Evolutionary conservation across 2,797 vertebrate species (phyloP), one percentile per base, ranked within the genome.

Genomic region (Danio aesculapii): DNA sequence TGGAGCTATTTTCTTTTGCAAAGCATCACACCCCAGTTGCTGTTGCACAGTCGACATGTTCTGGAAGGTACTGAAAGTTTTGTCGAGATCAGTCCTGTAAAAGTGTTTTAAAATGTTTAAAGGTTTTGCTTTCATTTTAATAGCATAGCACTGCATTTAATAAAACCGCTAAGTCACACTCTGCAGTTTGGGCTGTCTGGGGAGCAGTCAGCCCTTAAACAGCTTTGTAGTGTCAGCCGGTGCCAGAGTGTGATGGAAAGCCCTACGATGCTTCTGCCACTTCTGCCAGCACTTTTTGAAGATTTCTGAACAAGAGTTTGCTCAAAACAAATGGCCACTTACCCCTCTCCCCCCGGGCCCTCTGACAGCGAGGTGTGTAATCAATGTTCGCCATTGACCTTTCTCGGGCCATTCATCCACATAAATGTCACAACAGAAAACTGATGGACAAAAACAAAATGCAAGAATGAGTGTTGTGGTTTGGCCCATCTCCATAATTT

Each of bases 211-310:
- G 62, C 49, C 10, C 63, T 74, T 69, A 73, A 76, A 70, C 76
- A 55, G 84, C 58, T 80, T 73, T 75, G 62, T 77, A 55, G 50
- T 80, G 77, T 76, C 84, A 72, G 30, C 68, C 55, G 11, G 59
- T 52, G 47, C 9, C 71, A 72, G 39, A 68, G 30, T 69, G 47
- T 85, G 81, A 85, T 79, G 50, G 57, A 87, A 46, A 83, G 57
- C 57, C 57, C 67, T 61, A 61, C 66, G 67, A 17, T 50, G 58
- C 13, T n/a, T 50, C 66, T 39, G 55, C 70, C 44, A 66, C 57
- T 63, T 84, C 63, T 75, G 61, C 66, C 74, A 79, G 83, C 72
- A 72, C 78, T 75, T 80, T 83, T 83, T 73, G 82, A 63, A 64
- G 61, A 80, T 72, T 80, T 83, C 81, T 61, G 66, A 81, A 73